Evolutionary conservation across 2,113 vertebrate genomes (phyloP).

Genomic region (Lanius collurio): DNA sequence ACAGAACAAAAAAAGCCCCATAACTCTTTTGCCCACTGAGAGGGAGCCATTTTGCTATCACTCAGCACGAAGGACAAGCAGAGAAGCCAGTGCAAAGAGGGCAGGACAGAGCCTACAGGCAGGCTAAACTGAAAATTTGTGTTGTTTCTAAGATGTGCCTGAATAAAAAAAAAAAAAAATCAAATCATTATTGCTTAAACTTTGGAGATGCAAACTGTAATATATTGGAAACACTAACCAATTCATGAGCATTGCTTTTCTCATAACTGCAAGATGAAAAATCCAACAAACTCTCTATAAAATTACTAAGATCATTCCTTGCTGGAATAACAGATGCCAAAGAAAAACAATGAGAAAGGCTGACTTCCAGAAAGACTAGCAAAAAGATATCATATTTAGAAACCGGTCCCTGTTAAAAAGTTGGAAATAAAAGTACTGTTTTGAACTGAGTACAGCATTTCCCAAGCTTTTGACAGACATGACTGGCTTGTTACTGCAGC

Average conservation of each 20-base stretch:
- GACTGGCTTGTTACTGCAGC: neutral
- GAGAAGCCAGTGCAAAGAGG: neutral
- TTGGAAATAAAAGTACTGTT: constrained; percentile 39
- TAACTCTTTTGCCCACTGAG: neutral
- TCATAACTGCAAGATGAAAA: constrained; percentile 27
- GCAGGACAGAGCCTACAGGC: neutral
- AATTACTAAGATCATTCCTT: constrained; percentile 13
- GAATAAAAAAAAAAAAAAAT: neutral
- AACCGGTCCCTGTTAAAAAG: constrained; percentile 43
- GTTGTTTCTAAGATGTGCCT: neutral
- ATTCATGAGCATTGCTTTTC: neutral
- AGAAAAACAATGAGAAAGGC: constrained; percentile 33
- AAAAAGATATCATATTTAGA: constrained; percentile 33
- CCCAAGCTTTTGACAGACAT: neutral
- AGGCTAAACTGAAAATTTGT: neutral
- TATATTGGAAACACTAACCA: neutral
- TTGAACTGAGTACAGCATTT: constrained; percentile 3
- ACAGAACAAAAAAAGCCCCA: neutral
- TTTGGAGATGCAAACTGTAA: neutral
- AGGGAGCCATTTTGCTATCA: neutral
- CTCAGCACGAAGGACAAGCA: neutral
- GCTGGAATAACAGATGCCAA: neutral
- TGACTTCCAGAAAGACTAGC: constrained; percentile 39
- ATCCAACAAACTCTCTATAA: neutral
- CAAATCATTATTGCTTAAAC: neutral